These are phyloP conservation scores for Propsilocerus akamusi DNA, from an alignment of 1,140 invertebrate genomes.

Conservation along the genomic window DNA sequence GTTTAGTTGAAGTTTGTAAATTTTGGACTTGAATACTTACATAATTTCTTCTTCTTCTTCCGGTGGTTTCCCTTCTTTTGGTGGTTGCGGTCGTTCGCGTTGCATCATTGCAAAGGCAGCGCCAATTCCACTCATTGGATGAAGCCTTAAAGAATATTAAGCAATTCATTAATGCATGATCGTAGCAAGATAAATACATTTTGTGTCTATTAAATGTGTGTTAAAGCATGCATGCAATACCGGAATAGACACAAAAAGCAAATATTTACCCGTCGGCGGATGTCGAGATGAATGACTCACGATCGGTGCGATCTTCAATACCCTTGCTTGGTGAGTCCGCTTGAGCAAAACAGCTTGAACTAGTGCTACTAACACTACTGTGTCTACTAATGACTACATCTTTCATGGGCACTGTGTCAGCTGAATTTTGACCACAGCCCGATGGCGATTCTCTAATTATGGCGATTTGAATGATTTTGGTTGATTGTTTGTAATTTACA, in stretches of 20 bases:
- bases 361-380: neutral
- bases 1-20: too few species aligned
- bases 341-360: neutral
- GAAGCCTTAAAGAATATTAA: neutral
- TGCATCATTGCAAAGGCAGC: neutral
- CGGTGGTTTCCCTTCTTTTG: neutral
- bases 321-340: neutral
- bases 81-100: neutral
- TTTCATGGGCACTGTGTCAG: neutral
- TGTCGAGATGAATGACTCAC: neutral
- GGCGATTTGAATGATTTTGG: neutral
- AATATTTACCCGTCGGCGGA: neutral
- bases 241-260: too few species aligned
- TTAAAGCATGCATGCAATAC: too few species aligned
- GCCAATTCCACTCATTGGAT: constrained; percentile 2
- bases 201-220: neutral
- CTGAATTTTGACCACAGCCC: neutral
- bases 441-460: neutral
- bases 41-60: too few species aligned
- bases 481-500: neutral
- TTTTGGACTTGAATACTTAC: too few species aligned
- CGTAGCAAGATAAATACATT: neutral
- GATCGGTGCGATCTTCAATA: neutral
- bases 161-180: neutral
- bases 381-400: neutral